Percentiles rank a stretch among this genome's conserved stretches.
Conservation (phyloP, 2,113 vertebrate genomes). For the Neomonachus schauinslandi region DNA sequence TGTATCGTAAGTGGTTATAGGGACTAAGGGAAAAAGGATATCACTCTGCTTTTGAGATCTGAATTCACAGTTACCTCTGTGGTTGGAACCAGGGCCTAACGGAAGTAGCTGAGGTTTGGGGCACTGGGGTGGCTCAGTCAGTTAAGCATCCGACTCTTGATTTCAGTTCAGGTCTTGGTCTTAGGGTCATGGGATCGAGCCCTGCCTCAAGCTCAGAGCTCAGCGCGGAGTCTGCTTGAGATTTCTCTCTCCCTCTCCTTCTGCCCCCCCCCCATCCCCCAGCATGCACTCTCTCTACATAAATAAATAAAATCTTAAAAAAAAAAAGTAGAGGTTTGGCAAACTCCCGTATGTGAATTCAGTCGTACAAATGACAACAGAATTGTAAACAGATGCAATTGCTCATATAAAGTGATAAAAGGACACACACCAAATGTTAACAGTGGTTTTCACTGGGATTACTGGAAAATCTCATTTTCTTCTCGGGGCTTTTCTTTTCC, state of each 20-base stretch:
- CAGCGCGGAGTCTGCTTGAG: neutral
- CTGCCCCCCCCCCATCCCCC: neutral
- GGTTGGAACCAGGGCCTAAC: neutral
- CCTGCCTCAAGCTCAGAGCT: neutral
- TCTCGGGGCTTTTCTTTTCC: constrained; percentile 11
- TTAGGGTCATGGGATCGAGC: neutral
- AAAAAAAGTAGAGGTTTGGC: neutral
- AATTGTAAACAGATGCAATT: neutral
- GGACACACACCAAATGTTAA: neutral
- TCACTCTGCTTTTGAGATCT: neutral
- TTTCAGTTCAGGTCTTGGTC: neutral
- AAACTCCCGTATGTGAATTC: neutral
- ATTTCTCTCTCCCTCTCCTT: neutral
- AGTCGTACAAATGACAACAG: neutral
- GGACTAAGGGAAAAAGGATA: neutral
- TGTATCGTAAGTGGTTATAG: neutral
- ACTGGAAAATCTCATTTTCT: neutral
- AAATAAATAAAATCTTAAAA: neutral
- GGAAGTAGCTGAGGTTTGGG: neutral
- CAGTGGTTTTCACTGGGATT: neutral
- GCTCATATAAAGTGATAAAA: neutral
- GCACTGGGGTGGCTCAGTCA: no score
- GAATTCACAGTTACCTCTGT: neutral
- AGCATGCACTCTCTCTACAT: neutral
- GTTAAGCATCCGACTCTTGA: neutral